Evolutionary conservation across 2,113 vertebrate genomes (phyloP).

Genomic region (Heteronetta atricapilla): DNA sequence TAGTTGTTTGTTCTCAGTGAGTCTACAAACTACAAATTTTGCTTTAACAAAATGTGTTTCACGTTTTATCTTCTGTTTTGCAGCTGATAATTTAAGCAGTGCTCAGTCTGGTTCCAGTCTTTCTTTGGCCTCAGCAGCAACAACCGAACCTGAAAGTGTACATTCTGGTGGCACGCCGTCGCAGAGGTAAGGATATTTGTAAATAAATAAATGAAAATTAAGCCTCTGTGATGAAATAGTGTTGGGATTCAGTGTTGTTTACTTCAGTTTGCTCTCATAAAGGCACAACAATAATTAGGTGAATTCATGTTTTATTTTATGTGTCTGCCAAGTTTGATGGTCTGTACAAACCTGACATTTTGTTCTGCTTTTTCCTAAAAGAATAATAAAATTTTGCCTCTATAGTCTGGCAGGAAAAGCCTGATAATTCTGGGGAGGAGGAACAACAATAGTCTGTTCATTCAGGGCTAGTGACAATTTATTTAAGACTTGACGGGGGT

Average conservation of each 20-base stretch:
- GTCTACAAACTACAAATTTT: not conserved
- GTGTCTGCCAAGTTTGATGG: not conserved
- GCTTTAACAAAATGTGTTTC: not conserved
- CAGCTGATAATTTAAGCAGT: slow-evolving; percentile 88
- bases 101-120: slow-evolving; percentile 93
- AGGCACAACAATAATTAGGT: not conserved
- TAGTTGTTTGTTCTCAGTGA: not conserved
- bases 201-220: not conserved
- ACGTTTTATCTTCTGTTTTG: not conserved
- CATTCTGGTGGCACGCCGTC: slow-evolving; percentile 87
- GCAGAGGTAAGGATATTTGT: slow-evolving; percentile 78
- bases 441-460: not conserved
- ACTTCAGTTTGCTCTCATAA: not conserved
- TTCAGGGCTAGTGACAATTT: not conserved
- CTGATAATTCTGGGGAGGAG: not conserved
- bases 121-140: slow-evolving; percentile 88
- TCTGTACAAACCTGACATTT: not conserved
- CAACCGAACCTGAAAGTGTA: slow-evolving; percentile 89
- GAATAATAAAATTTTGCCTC: not conserved
- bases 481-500: not conserved
- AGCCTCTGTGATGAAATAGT: not conserved
- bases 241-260: not conserved
- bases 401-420: not conserved
- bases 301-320: not conserved
- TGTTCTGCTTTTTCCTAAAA: not conserved